phyloP scores from a whole-genome alignment of 2,113 vertebrate genomes.

The Corvus hawaiiensis region DNA sequence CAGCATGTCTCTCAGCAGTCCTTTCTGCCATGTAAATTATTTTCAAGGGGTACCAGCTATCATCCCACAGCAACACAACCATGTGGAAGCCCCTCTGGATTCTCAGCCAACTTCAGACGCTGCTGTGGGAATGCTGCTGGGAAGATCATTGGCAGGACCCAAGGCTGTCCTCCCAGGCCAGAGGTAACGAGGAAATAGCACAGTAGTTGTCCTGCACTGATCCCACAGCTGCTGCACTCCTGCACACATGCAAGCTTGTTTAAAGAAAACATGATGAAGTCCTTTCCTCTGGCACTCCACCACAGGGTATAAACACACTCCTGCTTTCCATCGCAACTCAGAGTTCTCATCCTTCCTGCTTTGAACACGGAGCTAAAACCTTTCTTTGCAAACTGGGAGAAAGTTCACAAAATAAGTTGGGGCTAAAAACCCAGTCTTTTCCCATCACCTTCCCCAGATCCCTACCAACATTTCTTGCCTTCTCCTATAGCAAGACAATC shows the following conservation, averaged over 20 bases:
- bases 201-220: neutral
- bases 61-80: neutral
- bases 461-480: neutral
- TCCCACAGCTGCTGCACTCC: neutral
- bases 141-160: neutral
- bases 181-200: neutral
- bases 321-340: neutral
- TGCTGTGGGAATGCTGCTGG: accelerated
- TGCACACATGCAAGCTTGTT: neutral
- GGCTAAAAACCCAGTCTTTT: neutral
- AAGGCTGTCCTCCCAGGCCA: neutral
- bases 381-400: neutral
- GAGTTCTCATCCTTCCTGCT: neutral
- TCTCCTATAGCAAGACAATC: neutral
- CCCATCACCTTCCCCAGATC: neutral
- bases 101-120: neutral
- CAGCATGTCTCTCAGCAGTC: neutral
- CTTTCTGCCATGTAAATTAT: neutral
- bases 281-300: neutral
- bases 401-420: neutral
- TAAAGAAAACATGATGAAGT: neutral
- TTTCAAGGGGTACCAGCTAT: neutral
- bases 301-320: neutral
- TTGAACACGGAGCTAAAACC: neutral
- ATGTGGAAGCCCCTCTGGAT: neutral